phyloP scores from a whole-genome alignment of 2,113 vertebrate species.

The Shinisaurus crocodilurus region DNA sequence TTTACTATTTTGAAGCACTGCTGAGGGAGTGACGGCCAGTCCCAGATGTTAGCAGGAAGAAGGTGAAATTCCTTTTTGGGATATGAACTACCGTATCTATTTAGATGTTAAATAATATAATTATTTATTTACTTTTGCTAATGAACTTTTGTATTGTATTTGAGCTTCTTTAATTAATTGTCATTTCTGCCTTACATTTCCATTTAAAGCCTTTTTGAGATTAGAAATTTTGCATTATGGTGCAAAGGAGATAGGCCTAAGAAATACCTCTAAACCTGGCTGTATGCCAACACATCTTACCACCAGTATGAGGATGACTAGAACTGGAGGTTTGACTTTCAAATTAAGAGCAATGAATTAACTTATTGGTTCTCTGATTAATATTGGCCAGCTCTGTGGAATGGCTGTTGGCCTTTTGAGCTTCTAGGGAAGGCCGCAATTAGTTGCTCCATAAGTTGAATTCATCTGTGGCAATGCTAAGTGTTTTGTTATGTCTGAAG shows the following conservation, averaged over 20 bases:
- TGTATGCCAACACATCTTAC: background rate
- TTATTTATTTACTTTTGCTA: background rate
- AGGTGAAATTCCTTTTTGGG: background rate
- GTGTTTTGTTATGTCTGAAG: background rate
- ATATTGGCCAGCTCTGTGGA: background rate
- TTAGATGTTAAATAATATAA: background rate
- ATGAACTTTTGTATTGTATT: background rate
- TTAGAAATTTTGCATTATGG: background rate
- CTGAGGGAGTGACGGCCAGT: too few relatives aligned
- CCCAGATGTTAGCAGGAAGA: background rate
- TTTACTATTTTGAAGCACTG: too few relatives aligned
- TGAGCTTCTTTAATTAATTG: background rate
- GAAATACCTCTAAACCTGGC: background rate
- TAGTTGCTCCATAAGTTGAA: background rate
- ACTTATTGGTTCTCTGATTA: background rate
- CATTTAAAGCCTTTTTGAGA: background rate
- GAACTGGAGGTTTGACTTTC: background rate
- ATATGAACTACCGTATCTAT: background rate
- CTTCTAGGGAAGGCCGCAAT: background rate
- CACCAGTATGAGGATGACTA: background rate
- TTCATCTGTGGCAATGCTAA: background rate
- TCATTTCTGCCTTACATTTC: background rate
- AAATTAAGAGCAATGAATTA: background rate
- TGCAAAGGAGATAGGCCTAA: background rate
- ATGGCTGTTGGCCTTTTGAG: conserved; percentile 1